Percentiles rank a stretch among this genome's conserved stretches.
Evolutionary conservation across 2,797 vertebrate species (phyloP).

Genomic region (Eidolon dupreanum): DNA sequence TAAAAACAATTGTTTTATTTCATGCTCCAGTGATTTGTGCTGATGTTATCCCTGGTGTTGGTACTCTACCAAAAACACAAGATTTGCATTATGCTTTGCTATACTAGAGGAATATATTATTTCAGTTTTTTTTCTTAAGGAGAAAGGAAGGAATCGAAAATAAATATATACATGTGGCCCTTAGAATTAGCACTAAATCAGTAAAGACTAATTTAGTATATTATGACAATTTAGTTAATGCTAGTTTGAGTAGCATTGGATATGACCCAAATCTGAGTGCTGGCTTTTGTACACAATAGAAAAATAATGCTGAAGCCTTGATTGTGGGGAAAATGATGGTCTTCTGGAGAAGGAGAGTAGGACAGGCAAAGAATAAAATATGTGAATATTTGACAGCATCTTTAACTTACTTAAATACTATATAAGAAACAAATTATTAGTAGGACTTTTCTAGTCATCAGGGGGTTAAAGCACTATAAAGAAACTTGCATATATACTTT

Average conservation of each 20-base stretch:
- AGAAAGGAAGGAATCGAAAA: slow-evolving; percentile 16
- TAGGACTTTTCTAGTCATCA: slow-evolving; percentile 71
- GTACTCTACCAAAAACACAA: slow-evolving; percentile 35
- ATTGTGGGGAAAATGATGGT: neutral
- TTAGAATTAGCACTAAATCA: slow-evolving; percentile 47
- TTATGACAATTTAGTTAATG: slow-evolving; percentile 60
- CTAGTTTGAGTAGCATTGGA: slow-evolving; percentile 20
- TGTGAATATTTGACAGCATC: slow-evolving; percentile 1
- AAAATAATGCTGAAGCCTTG: neutral
- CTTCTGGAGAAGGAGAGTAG: neutral
- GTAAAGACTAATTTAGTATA: slow-evolving; percentile 33
- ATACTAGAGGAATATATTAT: slow-evolving; percentile 30
- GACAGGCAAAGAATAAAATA: slow-evolving; percentile 30
- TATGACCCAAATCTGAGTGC: slow-evolving; percentile 29
- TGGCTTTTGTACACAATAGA: slow-evolving; percentile 17
- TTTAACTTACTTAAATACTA: slow-evolving; percentile 38
- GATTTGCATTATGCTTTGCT: slow-evolving; percentile 49
- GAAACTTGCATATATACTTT: slow-evolving; percentile 81
- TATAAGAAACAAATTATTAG: slow-evolving; percentile 42
- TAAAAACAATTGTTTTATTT: slow-evolving; percentile 52
- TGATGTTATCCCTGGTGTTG: slow-evolving; percentile 56
- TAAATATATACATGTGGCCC: neutral
- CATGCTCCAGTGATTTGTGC: slow-evolving; percentile 37
- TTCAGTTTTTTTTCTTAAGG: slow-evolving; percentile 19
- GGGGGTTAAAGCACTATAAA: slow-evolving; percentile 77